These are phyloP conservation scores for Leptocoma aspasia DNA, from an alignment of 2,113 vertebrate species.

Conservation along the genomic window DNA sequence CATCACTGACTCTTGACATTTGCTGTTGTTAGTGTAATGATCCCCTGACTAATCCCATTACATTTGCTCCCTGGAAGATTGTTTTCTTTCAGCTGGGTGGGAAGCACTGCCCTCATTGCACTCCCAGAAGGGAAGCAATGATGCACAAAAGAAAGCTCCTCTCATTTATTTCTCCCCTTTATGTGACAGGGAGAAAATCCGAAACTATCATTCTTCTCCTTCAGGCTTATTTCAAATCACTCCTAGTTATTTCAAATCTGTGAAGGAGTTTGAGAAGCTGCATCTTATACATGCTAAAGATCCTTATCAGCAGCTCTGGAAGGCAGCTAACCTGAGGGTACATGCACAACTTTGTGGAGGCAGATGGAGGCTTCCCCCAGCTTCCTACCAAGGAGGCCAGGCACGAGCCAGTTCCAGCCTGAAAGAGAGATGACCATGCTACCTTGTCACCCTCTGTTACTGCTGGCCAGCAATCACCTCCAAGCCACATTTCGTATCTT, in stretches of 20 bases:
- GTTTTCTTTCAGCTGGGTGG: background rate
- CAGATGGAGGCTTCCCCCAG: background rate
- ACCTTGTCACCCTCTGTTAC: background rate
- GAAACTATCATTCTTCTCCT: background rate
- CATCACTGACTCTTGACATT: background rate
- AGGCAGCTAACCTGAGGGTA: background rate
- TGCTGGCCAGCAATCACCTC: background rate
- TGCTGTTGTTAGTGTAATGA: conserved; percentile 21
- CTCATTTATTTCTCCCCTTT: background rate
- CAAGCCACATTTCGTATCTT: background rate
- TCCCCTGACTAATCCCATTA: background rate
- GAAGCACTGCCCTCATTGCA: background rate
- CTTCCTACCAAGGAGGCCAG: background rate
- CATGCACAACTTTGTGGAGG: background rate
- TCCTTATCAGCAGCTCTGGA: background rate
- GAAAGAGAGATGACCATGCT: background rate
- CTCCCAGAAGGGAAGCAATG: conserved; percentile 8
- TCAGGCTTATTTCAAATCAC: background rate
- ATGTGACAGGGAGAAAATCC: background rate
- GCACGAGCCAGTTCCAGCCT: background rate
- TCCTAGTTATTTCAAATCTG: background rate
- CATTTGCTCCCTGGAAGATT: background rate
- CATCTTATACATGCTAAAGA: background rate
- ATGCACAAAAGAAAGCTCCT: background rate
- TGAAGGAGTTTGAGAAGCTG: background rate